A percentile compares a stretch with the other conserved stretches of the same genome.
These are phyloP conservation scores for Aleiodes sp. DNA, from an alignment of 1,140 invertebrate species.

Conservation along the genomic window DNA sequence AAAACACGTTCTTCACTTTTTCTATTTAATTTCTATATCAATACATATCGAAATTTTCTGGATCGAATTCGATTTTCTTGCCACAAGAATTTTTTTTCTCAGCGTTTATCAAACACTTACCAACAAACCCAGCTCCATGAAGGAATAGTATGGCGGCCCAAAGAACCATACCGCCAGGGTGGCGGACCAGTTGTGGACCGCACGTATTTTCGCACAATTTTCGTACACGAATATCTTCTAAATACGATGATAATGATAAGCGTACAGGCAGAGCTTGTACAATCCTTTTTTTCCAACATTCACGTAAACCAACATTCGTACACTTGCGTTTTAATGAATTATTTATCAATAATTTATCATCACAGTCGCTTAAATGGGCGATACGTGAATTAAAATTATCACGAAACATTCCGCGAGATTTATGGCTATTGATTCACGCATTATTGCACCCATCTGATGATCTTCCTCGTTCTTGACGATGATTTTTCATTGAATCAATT, in stretches of 20 bases:
- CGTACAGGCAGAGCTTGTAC: conserved; percentile 10
- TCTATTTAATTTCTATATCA: no score
- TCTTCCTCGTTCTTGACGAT: no score
- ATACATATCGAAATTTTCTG: no score
- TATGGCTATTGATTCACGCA: background rate
- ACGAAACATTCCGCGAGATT: background rate
- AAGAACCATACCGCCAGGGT: conserved; percentile 65
- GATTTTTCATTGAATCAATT: no score
- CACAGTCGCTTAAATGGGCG: background rate
- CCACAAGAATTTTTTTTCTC: no score
- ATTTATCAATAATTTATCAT: background rate
- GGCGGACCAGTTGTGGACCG: conserved; percentile 58
- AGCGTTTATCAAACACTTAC: conserved; percentile 41
- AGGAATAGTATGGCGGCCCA: conserved; percentile 67
- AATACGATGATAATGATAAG: conserved; percentile 8
- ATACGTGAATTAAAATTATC: background rate
- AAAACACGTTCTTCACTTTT: no score
- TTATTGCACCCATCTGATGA: background rate
- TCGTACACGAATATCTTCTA: conserved; percentile 41
- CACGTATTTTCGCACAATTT: conserved; percentile 55
- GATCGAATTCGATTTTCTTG: no score
- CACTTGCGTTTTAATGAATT: background rate
- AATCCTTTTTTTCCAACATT: conserved; percentile 13
- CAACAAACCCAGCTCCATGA: conserved; percentile 65
- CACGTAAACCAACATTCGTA: conserved; percentile 15